Conservation (phyloP, 2,888 invertebrate species). For the Idaea straminata region DNA sequence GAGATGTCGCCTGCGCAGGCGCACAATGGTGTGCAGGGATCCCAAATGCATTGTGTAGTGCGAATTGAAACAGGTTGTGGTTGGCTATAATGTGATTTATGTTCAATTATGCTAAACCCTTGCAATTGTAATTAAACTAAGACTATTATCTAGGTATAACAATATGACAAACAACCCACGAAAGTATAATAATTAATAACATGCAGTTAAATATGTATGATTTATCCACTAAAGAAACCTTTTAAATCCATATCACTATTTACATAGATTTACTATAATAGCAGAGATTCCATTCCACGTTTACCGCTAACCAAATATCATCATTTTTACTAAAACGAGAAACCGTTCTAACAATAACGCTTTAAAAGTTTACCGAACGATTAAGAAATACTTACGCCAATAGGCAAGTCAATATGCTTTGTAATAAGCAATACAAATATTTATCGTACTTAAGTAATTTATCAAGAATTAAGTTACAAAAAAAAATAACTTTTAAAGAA, state of each 20-base stretch:
- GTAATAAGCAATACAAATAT: slow-evolving; percentile 58
- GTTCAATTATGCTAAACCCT: slow-evolving; percentile 71
- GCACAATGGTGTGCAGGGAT: slow-evolving; percentile 56
- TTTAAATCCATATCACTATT: slow-evolving; percentile 6
- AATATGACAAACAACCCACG: slow-evolving; percentile 52
- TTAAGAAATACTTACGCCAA: slow-evolving; percentile 46
- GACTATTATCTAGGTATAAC: slow-evolving; percentile 21
- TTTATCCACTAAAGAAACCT: background rate
- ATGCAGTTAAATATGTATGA: background rate
- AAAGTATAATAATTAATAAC: slow-evolving; percentile 29
- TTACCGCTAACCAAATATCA: slow-evolving; percentile 58
- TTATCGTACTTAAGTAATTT: slow-evolving; percentile 68
- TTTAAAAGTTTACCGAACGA: slow-evolving; percentile 45
- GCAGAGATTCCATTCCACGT: slow-evolving; percentile 32
- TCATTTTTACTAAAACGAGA: slow-evolving; percentile 42
- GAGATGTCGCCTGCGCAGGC: slow-evolving; percentile 53
- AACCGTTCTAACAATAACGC: slow-evolving; percentile 51
- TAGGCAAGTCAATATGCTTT: slow-evolving; percentile 56
- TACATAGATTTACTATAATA: slow-evolving; percentile 10
- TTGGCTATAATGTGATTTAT: slow-evolving; percentile 74
- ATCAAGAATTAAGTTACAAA: slow-evolving; percentile 50
- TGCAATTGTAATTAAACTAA: slow-evolving; percentile 72
- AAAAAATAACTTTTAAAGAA: slow-evolving; percentile 45
- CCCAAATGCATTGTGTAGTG: slow-evolving; percentile 60
- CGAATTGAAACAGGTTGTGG: slow-evolving; percentile 78